These are phyloP conservation scores for Macrotis lagotis DNA, from an alignment of 2,113 vertebrate genomes.

Conservation along the genomic window DNA sequence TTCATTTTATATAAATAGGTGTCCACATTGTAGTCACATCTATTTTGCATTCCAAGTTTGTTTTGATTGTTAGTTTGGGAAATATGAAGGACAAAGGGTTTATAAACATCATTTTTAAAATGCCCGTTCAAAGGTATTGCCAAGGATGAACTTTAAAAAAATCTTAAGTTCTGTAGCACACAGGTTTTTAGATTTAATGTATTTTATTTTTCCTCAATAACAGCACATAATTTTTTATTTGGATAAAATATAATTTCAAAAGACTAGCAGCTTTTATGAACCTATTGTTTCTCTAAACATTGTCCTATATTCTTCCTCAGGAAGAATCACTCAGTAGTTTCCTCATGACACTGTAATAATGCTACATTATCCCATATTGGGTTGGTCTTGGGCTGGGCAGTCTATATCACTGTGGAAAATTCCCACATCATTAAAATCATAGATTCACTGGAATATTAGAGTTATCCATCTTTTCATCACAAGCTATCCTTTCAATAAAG, in stretches of 20 bases:
- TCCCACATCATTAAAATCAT: background rate
- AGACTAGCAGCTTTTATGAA: background rate
- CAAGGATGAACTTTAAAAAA: background rate
- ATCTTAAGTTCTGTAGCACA: background rate
- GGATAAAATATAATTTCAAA: background rate
- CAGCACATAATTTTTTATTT: background rate
- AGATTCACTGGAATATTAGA: background rate
- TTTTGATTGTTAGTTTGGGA: conserved; percentile 3
- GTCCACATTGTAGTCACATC: background rate
- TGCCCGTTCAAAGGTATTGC: background rate
- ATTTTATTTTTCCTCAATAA: background rate
- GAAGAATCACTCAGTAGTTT: background rate
- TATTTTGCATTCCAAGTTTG: conserved; percentile 4
- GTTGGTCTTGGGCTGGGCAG: background rate
- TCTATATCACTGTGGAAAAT: background rate
- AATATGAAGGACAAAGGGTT: conserved; percentile 13
- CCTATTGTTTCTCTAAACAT: background rate
- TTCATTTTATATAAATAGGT: background rate
- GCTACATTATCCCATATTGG: background rate
- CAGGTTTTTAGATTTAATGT: background rate
- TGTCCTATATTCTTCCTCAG: background rate
- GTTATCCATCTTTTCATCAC: background rate
- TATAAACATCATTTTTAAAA: background rate
- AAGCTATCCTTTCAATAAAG: background rate
- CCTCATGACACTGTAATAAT: background rate